Base-by-base conservation (phyloP, 2,888 invertebrate genomes). In the Esperia sulphurella region DNA sequence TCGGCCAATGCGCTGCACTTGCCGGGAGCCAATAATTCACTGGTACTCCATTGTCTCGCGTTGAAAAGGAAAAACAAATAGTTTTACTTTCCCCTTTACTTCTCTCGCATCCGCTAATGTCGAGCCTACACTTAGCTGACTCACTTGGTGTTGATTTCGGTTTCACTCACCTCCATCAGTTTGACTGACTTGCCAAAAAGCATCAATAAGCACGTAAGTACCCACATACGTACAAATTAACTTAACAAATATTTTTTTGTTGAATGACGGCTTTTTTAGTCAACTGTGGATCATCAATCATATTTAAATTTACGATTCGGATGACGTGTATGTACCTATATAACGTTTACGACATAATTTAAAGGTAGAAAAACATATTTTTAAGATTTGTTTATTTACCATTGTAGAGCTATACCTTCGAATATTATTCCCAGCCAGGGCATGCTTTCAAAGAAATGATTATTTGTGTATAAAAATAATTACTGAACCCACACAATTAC, bases 61-160 rank as follows among this genome's bases (percentile, higher is more conserved):
- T 70, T 64, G 70, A 75, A 82, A 77, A 81, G 70, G 79, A 82
- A 83, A 86, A 86, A 83, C 82, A 88, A 86, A 87, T 77, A 85
- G 70, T 73, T 78, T 79, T 67, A 87, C 88, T 89, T 89, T 88
- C 88, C 84, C 86, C 85, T 85, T 79, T 79, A 79, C 74, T 83
- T 82, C 65, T 65, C 82, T 83, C 57, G 61, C 69, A 75, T 75
- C 75, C 77, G 86, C 83, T 85, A 86, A 88, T 86, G 75, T 75
- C 56, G 71, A 69, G 71, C 76, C 75, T 74, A 74, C 79, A 80
- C 78, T 75, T 75, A 73, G 77, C 74, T 83, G 86, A 85, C 77
- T 87, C 86, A 87, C 63, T 71, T 81, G 77, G 70, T 72, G 75
- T 74, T 74, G 67, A 77, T 85, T 86, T 87, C 82, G 83, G 77